Conservation (phyloP, 2,113 vertebrate species). For the Todiramphus chloris region DNA sequence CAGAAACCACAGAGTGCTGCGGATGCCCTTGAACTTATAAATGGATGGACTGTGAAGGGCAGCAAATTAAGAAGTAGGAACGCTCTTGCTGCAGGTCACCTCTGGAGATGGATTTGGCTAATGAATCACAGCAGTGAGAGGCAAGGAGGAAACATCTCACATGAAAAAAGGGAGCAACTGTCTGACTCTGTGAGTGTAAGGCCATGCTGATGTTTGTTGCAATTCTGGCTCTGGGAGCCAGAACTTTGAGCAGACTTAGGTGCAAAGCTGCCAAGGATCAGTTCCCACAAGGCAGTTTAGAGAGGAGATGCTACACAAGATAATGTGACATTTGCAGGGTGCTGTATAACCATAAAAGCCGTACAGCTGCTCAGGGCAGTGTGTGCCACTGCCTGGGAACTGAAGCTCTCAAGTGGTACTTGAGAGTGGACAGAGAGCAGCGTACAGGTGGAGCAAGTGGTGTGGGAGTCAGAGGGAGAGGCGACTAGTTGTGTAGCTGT, state of each 20-base stretch:
- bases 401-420: background rate
- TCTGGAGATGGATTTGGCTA: slow-evolving; percentile 76
- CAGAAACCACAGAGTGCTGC: slow-evolving; percentile 54
- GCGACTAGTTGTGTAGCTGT: no score
- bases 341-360: background rate
- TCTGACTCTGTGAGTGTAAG: slow-evolving; percentile 9
- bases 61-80: slow-evolving; percentile 62
- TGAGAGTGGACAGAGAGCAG: background rate
- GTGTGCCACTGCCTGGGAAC: background rate
- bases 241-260: background rate
- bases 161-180: background rate
- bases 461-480: background rate
- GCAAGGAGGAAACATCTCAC: background rate
- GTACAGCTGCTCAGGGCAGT: background rate
- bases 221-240: background rate
- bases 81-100: slow-evolving; percentile 81
- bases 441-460: background rate
- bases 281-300: background rate
- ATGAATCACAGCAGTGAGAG: background rate
- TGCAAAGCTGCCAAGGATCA: background rate
- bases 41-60: background rate
- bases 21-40: slow-evolving; percentile 67
- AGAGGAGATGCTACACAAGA: rapidly evolving
- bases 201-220: background rate
- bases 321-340: background rate